These are phyloP conservation scores for Cantharis rufa DNA, from an alignment of 2,888 invertebrate genomes.

Conservation along the genomic window DNA sequence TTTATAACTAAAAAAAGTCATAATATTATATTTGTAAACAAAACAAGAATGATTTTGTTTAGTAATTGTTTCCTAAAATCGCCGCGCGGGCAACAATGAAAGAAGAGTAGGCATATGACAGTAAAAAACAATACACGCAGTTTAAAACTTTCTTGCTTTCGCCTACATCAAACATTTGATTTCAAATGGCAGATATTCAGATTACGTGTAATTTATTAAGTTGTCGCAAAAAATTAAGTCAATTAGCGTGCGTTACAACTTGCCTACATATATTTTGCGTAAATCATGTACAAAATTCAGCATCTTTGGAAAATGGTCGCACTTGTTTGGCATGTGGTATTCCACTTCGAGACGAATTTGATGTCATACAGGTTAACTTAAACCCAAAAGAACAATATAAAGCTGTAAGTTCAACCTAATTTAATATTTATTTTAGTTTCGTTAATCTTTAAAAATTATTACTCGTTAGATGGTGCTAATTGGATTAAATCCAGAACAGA, in stretches of 20 bases:
- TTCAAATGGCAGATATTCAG: constrained; percentile 1
- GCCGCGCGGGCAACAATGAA: not conserved
- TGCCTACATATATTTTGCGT: constrained; percentile 63
- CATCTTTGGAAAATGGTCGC: constrained; percentile 53
- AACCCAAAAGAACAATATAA: constrained; percentile 60
- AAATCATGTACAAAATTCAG: constrained; percentile 60
- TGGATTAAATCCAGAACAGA: constrained; percentile 60
- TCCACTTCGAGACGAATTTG: constrained; percentile 59
- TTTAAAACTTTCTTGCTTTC: not conserved
- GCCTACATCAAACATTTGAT: not conserved
- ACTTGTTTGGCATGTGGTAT: constrained; percentile 59
- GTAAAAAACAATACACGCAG: not conserved
- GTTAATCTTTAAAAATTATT: not conserved
- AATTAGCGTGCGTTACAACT: constrained; percentile 60
- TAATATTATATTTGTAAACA: too few species aligned
- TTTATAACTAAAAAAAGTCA: too few species aligned
- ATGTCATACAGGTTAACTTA: constrained; percentile 60
- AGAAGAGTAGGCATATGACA: not conserved
- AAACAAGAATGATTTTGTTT: too few species aligned
- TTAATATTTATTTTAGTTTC: not conserved
- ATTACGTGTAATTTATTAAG: constrained; percentile 60
- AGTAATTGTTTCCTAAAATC: not conserved
- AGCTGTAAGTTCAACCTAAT: constrained; percentile 53
- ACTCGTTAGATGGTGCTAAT: constrained; percentile 42
- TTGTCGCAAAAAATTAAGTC: constrained; percentile 58